phyloP scores from a whole-genome alignment of 2,888 invertebrate species.

The Petrolisthes manimaculis region DNA sequence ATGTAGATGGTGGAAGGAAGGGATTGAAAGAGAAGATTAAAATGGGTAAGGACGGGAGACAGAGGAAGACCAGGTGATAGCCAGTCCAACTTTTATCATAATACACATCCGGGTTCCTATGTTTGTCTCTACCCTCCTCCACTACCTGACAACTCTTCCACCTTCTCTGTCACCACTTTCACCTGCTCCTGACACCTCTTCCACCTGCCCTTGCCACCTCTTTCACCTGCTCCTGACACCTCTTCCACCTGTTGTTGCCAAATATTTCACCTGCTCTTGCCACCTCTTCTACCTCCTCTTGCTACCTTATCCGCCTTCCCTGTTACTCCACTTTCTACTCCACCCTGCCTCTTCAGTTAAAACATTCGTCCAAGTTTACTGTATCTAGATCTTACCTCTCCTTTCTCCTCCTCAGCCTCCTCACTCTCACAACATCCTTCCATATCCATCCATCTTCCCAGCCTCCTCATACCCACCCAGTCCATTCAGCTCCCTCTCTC shows the following conservation, averaged over 20 bases:
- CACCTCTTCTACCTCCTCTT: neutral
- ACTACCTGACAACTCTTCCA: neutral
- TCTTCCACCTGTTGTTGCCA: neutral
- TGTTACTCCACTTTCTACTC: neutral
- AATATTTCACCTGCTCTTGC: neutral
- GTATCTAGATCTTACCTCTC: neutral
- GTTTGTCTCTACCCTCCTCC: neutral
- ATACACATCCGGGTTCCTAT: neutral
- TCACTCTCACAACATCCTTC: neutral
- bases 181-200: neutral
- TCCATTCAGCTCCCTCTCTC: neutral
- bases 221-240: neutral
- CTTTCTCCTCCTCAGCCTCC: neutral
- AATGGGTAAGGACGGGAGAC: neutral
- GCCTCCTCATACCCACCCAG: neutral
- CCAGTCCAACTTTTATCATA: neutral
- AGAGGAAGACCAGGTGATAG: neutral
- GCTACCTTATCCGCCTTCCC: neutral
- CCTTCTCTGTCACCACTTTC: slow-evolving; percentile 5
- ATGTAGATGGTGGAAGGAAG: neutral
- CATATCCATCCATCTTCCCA: neutral
- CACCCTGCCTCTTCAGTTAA: neutral
- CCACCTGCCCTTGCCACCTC: neutral
- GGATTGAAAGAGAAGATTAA: neutral
- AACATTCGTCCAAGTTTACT: neutral